Percentiles rank a stretch among this genome's conserved stretches.
Evolutionary conservation across 2,888 invertebrate genomes (phyloP).

Genomic region (Chrysomela aeneicollis): DNA sequence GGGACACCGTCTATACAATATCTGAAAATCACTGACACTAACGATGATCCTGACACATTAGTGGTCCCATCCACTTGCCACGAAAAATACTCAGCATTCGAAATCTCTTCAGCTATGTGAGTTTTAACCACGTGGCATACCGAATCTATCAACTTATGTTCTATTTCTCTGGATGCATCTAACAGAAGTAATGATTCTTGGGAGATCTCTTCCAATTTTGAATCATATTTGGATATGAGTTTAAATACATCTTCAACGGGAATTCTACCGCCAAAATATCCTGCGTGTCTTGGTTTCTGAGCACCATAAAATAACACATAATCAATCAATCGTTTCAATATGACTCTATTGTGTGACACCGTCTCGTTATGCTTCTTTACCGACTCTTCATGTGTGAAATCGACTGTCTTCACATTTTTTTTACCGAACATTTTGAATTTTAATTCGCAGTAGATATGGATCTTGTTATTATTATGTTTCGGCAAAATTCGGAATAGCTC

Average conservation of each 20-base stretch:
- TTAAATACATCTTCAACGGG: neutral
- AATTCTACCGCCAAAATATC: neutral
- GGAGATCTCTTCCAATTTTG: constrained; percentile 27
- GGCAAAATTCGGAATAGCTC: neutral
- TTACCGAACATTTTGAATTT: constrained; percentile 3
- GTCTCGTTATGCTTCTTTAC: neutral
- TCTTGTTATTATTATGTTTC: neutral
- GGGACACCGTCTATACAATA: constrained; percentile 42
- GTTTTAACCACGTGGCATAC: neutral
- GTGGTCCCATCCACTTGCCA: constrained; percentile 39
- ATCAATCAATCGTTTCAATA: neutral
- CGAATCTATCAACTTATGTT: neutral
- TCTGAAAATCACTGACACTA: constrained; percentile 47
- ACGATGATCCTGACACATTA: constrained; percentile 39
- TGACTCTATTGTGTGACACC: neutral
- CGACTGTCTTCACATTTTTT: neutral
- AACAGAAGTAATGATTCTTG: constrained; percentile 16
- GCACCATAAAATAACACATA: neutral
- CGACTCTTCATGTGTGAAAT: neutral
- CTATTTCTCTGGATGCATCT: neutral
- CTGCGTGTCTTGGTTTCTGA: neutral
- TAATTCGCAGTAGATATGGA: neutral
- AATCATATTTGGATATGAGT: constrained; percentile 5
- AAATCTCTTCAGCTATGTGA: constrained; percentile 25
- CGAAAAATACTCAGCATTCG: constrained; percentile 29